Base-by-base conservation (phyloP, 2,797 vertebrate genomes). In the Decapterus maruadsi region DNA sequence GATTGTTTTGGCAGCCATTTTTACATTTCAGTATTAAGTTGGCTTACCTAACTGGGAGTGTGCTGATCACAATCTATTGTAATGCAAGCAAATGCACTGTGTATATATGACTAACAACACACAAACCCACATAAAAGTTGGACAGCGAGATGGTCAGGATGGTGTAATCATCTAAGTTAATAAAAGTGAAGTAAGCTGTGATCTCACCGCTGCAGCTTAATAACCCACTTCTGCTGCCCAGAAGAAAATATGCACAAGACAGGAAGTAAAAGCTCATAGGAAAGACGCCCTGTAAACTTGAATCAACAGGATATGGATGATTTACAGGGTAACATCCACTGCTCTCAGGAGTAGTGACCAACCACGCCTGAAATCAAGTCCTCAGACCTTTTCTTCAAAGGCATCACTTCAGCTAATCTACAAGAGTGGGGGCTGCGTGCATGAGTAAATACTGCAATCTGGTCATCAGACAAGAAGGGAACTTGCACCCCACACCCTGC, bases 361-460 rank as follows among this genome's bases (percentile, higher is more conserved):
- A 58, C 73, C 56, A 59, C 13, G 53, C 58, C 75, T 81, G 55
- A 57, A 86, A 68, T 55, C 58, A 74, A 75, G 55, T 51, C 57
- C 81, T 68, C 31, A 56, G 65, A 72, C 67, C 59, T 75, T 45
- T 57, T 83, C 77, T 86, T 84, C 87, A 90, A 93, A 89, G 74
- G 57, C 68, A 82, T 87, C 78, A 57, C 71, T 82, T 50, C 26
- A 62, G 81, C 76, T 67, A 84, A 93, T 90, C 81, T 81, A 38
- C 42, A 80, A 55, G 63, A 80, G 29, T 59, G n/a, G 31, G 4
- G 31, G 71, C 56, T 38, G 38, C 6, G 54, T 40, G n/a, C 68
- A 53, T 14, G 17, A 80, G 87, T 85, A 81, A 82, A 90, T 79
- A 85, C 79, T 81, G 81, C 77, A 90, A 93, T 94, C 90, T 92